Evolutionary conservation across 2,113 vertebrate genomes (phyloP), one percentile per base, ranked within the genome.

Genomic region (Tauraco erythrolophus): DNA sequence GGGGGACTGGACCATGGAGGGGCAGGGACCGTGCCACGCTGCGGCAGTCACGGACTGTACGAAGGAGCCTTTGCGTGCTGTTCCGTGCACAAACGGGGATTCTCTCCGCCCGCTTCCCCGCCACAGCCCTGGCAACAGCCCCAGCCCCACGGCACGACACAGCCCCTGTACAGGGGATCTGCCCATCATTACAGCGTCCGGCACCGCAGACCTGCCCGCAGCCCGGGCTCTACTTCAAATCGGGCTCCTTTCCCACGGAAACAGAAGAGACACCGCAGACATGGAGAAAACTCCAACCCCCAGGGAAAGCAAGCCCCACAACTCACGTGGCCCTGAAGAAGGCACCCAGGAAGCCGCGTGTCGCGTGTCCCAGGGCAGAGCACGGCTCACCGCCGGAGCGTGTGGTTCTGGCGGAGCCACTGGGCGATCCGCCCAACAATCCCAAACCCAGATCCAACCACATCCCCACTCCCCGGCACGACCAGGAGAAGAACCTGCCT

Each of bases 341-440:
- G 41, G n/a, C 64, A 41, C 14, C 41, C 0, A 0, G 27, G 37
- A 53, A 51, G n/a, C 65, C 0, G 0, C 3, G 0, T 10, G 9
- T 46, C 0, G 0, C 3, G 0, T 10, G 9, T 46, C 35, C 69
- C 46, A 1, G 35, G 27, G 41, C 65, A 74, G 23, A 64, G 45
- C 57, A 5, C 0, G 0, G 31, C 62, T 86, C 84, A 6, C 43
- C 0, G 0, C 43, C 1, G 3, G 7, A 64, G 80, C 88, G 57
- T 11, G 0, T 1, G 24, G 30, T 16, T 30, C 18, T 19, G 1
- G 35, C 4, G 5, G 25, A 66, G 51, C 5, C 0, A 16, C 39
- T 27, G 23, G 24, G 46, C 39, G 9, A 8, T 14, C 31, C 25
- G 41, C 37, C 51, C 5, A 1, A 23, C 0, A 2, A 31, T n/a